phyloP scores from a whole-genome alignment of 1,140 invertebrate species.

The Calephelis nemesis region DNA sequence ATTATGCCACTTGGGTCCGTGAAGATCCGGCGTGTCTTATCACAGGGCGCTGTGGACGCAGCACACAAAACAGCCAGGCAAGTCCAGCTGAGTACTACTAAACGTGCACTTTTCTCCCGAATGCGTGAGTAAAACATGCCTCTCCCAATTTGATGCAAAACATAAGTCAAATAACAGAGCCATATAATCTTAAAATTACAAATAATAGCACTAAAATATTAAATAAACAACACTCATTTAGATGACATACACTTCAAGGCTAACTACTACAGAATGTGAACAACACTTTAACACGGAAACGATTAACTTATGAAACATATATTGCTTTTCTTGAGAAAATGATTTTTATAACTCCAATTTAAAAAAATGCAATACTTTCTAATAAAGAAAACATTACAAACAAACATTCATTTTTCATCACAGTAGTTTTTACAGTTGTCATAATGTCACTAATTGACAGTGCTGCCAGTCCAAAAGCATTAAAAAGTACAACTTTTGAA shows the following conservation, averaged over 20 bases:
- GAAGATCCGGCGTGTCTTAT: conserved; percentile 89
- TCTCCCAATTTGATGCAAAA: conserved; percentile 66
- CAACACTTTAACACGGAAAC: conserved; percentile 47
- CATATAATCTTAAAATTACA: conserved; percentile 74
- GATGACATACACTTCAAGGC: conserved; percentile 77
- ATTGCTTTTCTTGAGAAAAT: conserved; percentile 39
- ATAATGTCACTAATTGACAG: conserved; percentile 8
- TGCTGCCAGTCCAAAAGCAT: background rate
- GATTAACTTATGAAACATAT: conserved; percentile 38
- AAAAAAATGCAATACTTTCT: conserved; percentile 61
- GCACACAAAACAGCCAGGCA: conserved; percentile 70
- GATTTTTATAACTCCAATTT: conserved; percentile 43
- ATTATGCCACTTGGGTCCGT: conserved; percentile 91
- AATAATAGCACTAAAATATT: conserved; percentile 75
- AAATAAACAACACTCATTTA: conserved; percentile 78
- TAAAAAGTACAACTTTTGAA: background rate
- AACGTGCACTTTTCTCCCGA: conserved; percentile 72
- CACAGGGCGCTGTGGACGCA: conserved; percentile 83
- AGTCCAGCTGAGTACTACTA: conserved; percentile 69
- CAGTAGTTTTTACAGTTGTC: conserved; percentile 55
- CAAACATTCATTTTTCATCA: conserved; percentile 71
- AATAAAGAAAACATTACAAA: conserved; percentile 68
- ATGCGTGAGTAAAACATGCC: conserved; percentile 76
- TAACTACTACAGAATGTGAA: conserved; percentile 66
- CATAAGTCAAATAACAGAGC: conserved; percentile 77